These are phyloP conservation scores for Patiria pectinifera DNA, from an alignment of 53 echinoderm and acorn worm genomes.

Conservation along the genomic window DNA sequence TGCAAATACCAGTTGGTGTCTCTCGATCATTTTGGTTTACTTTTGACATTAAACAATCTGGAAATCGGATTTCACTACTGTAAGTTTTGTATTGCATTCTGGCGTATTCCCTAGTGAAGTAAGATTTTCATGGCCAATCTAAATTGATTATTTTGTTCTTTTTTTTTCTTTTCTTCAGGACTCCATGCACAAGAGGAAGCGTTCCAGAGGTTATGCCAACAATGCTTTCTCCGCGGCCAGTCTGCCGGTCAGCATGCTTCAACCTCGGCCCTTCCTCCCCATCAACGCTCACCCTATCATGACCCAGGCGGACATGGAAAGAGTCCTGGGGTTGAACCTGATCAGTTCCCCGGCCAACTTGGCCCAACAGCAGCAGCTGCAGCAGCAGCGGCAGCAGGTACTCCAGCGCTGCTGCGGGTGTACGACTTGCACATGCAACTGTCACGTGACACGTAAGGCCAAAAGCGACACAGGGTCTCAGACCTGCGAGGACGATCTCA, in stretches of 20 bases:
- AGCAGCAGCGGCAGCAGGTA: neutral
- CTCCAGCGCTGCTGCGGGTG: constrained; percentile 34
- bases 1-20: too few species aligned
- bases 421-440: constrained; percentile 28
- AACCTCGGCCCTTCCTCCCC: constrained; percentile 38
- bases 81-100: too few species aligned
- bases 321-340: constrained; percentile 37
- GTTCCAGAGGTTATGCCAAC: constrained; percentile 27
- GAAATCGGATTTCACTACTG: too few species aligned
- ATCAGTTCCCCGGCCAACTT: constrained; percentile 11
- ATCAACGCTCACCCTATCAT: constrained; percentile 52
- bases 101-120: neutral
- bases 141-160: neutral
- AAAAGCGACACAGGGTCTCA: constrained; percentile 45
- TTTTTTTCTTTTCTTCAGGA: neutral
- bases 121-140: neutral
- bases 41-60: too few species aligned
- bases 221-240: neutral
- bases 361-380: constrained; percentile 17
- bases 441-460: constrained; percentile 13
- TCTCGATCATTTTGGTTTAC: too few species aligned
- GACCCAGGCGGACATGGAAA: constrained; percentile 38
- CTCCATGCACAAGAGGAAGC: constrained; percentile 34
- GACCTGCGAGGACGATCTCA: constrained; percentile 48
- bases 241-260: constrained; percentile 47